Base-by-base conservation (phyloP, 2,888 invertebrate genomes). In the Diplolepis rosae region DNA sequence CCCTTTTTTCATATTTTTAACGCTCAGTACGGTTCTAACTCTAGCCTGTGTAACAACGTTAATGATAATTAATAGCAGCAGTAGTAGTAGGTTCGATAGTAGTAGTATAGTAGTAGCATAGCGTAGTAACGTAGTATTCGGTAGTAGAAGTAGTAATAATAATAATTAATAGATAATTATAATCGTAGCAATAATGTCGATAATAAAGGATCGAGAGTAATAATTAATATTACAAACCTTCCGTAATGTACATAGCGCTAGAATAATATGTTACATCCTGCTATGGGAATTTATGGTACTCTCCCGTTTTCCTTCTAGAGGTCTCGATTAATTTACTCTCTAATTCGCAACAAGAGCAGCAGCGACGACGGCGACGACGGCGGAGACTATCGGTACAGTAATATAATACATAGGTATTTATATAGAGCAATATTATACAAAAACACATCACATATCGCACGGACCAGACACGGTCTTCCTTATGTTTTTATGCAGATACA, bases 341-440 rank as follows among this genome's bases (percentile, higher is more conserved):
- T 80, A 82, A 70, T 77, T 78, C 70, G 35, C 68, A 77, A 78
- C 77, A 75, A 77, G 74, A 79, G 72, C 74, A 77, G 73, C 76
- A 74, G 75, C 72, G 65, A 73, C 70, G 30, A 69, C 77, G 56
- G 54, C 72, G 85, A 76, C 72, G 65, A 73, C 70, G 30, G 70
- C 77, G 56, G 54, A 70, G 85, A 84, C 85, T 86, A 87, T 85
- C 82, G 82, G 86, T 86, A 87, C 85, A 85, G 72, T 85, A 82
- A 86, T 88, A 88, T 88, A 87, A 85, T 88, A 88, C 88, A 88
- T 87, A 88, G 86, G 86, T 88, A 88, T 88, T 87, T 88, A 87
- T 88, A 87, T 88, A 86, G 86, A 87, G 85, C 85, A 86, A 81
- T 88, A 87, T 88, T 85, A 87, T 88, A 88, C 87, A 88, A 87